These are phyloP conservation scores for Bothrops jararaca DNA, from an alignment of 2,113 vertebrate species.

Conservation along the genomic window DNA sequence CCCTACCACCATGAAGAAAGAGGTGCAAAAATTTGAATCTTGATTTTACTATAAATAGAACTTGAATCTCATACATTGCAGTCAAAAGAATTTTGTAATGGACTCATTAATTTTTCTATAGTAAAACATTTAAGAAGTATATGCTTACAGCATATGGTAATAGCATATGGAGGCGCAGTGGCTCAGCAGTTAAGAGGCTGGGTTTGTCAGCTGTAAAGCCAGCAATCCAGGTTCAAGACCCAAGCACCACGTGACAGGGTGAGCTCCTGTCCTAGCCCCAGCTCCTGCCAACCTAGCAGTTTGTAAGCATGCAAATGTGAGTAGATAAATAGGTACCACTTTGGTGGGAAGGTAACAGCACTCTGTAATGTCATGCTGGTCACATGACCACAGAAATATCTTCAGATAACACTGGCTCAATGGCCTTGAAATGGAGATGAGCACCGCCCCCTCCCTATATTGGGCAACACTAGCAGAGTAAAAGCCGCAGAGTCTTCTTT, in stretches of 20 bases:
- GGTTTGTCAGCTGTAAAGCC: neutral
- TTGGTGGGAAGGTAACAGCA: too few relatives aligned
- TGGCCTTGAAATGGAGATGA: too few relatives aligned
- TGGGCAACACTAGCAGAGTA: neutral
- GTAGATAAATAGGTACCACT: neutral
- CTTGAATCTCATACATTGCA: neutral
- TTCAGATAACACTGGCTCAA: too few relatives aligned
- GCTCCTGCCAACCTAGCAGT: neutral
- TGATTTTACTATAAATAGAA: neutral
- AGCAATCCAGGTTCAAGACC: neutral
- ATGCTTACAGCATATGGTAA: neutral
- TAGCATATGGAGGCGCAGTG: neutral
- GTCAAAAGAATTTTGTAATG: neutral
- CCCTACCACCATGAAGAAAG: neutral
- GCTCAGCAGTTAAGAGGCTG: neutral
- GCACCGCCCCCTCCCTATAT: too few relatives aligned
- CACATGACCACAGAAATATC: too few relatives aligned
- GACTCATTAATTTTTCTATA: neutral
- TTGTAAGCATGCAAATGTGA: neutral
- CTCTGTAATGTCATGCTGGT: too few relatives aligned
- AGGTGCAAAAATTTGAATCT: neutral
- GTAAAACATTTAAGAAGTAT: neutral
- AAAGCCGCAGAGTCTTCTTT: neutral
- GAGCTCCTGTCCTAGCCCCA: neutral
- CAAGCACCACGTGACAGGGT: neutral